Conservation (phyloP, 2,888 invertebrate genomes). For the Zeuzera pyrina region DNA sequence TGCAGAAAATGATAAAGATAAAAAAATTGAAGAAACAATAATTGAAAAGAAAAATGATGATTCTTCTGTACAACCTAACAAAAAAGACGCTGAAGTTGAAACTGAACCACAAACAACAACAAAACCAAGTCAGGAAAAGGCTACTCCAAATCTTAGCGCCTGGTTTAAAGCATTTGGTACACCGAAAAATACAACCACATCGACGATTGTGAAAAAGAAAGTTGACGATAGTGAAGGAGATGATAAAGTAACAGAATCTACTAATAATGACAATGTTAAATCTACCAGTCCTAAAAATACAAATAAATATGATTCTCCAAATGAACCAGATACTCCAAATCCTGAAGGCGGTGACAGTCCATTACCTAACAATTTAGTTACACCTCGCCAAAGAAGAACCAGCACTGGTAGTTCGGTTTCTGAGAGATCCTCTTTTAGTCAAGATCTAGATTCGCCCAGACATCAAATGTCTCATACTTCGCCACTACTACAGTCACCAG, state of each 20-base stretch:
- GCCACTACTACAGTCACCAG: conserved; percentile 82
- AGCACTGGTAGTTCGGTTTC: conserved; percentile 87
- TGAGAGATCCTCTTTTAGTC: conserved; percentile 84
- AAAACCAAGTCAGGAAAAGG: conserved; percentile 75
- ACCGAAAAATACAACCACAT: conserved; percentile 78
- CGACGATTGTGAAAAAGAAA: conserved; percentile 64
- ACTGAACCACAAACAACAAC: conserved; percentile 41
- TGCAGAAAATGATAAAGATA: conserved; percentile 13
- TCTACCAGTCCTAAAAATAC: conserved; percentile 39
- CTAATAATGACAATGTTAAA: conserved; percentile 31
- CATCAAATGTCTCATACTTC: conserved; percentile 83
- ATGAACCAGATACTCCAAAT: conserved; percentile 47
- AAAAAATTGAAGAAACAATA: conserved; percentile 22
- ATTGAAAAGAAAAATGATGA: conserved; percentile 35
- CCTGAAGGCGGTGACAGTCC: conserved; percentile 61
- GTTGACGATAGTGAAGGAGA: conserved; percentile 71
- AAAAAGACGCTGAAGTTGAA: conserved; percentile 58
- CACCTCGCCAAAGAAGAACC: conserved; percentile 76
- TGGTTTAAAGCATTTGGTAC: conserved; percentile 95
- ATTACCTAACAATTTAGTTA: conserved; percentile 36
- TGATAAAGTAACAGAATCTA: conserved; percentile 48
- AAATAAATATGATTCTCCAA: conserved; percentile 52
- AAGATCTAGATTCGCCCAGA: conserved; percentile 82
- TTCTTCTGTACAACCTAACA: conserved; percentile 28
- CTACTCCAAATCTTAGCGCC: conserved; percentile 89